Percentiles rank a stretch among this genome's conserved stretches.
Conservation (phyloP, 2,797 vertebrate species). For the Argyrosomus regius region DNA sequence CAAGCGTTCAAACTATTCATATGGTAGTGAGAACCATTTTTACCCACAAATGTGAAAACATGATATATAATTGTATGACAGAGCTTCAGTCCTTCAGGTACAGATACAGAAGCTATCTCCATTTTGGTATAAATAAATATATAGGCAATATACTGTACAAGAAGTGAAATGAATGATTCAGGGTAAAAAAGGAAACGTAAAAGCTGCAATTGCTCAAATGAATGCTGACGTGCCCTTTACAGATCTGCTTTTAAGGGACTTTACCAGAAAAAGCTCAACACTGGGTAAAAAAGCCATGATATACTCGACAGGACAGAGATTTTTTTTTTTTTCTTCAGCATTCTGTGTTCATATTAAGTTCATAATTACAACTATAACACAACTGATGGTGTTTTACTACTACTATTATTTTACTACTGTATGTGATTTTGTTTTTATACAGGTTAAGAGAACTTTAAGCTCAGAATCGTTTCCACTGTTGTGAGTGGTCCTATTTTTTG, state of each 20-base stretch:
- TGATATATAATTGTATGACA: not conserved
- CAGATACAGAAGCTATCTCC: no score
- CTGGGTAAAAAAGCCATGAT: not conserved
- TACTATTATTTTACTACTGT: no score
- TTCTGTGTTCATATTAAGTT: not conserved
- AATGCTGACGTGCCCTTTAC: constrained; percentile 45
- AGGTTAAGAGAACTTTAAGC: not conserved
- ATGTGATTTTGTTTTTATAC: not conserved
- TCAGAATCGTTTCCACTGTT: not conserved
- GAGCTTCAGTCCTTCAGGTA: no score
- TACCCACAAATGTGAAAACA: not conserved
- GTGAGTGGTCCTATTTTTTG: not conserved
- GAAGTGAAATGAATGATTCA: not conserved
- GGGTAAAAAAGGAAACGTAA: not conserved
- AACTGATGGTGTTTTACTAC: not conserved
- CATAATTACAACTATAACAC: not conserved
- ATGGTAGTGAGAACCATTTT: not conserved
- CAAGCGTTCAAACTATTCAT: not conserved
- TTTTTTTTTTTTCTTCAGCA: no score
- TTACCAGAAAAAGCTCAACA: not conserved
- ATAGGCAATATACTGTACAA: not conserved
- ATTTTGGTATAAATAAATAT: not conserved
- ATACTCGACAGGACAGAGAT: not conserved
- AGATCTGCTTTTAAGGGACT: not conserved
- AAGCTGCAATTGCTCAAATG: constrained; percentile 22